Conservation (phyloP, 2,888 invertebrate genomes). For the Philereme transversata region DNA sequence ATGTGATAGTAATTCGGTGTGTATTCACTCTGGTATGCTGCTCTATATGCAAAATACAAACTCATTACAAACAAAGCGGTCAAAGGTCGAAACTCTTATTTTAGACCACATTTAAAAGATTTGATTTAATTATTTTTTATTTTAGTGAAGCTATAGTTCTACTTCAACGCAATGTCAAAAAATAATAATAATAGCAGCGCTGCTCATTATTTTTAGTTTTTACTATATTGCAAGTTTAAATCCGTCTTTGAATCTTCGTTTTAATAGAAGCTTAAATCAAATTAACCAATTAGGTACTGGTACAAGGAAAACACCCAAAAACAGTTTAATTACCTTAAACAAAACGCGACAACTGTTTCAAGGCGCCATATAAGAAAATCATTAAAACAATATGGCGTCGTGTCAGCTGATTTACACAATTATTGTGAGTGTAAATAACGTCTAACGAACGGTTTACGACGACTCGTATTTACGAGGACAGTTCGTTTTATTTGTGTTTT, state of each 20-base stretch:
- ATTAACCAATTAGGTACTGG: not conserved
- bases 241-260: not conserved
- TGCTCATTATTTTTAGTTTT: too few species aligned
- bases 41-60: too few species aligned
- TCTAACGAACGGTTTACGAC: constrained; percentile 70
- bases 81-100: too few species aligned
- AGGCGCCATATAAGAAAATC: constrained; percentile 37
- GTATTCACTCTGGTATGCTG: not conserved
- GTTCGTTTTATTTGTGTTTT: constrained; percentile 31
- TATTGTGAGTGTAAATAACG: constrained; percentile 63
- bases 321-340: constrained; percentile 22
- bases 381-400: constrained; percentile 41
- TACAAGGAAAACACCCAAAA: constrained; percentile 2
- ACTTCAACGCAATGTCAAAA: too few species aligned
- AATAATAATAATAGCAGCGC: too few species aligned
- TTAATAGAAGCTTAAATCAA: not conserved
- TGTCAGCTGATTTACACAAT: constrained; percentile 56
- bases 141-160: too few species aligned
- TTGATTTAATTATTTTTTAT: too few species aligned
- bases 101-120: too few species aligned
- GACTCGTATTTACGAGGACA: constrained; percentile 49
- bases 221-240: not conserved
- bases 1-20: constrained; percentile 10
- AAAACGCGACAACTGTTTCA: constrained; percentile 38
- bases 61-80: too few species aligned